Base-by-base conservation (phyloP, 2,113 vertebrate genomes). In the Butorides virescens region DNA sequence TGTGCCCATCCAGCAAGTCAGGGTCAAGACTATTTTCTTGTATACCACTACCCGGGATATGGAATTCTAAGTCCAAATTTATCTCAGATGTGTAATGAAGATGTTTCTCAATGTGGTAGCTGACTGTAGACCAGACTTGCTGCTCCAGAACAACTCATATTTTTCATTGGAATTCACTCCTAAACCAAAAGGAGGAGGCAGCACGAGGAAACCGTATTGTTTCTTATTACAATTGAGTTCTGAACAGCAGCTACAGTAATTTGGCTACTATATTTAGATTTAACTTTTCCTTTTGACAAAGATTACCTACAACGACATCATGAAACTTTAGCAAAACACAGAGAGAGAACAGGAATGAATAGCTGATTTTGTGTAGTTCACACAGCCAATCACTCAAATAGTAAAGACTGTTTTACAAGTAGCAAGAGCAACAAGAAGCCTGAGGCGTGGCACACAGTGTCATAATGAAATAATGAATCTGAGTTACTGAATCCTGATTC, bases 41-140 rank as follows among this genome's bases (percentile, higher is more conserved):
- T 75, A 62, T 68, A 72, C 70, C 29, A 11, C 50, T 83, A n/a
- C 7, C 44, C 46, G 62, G 59, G 13, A 58, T 80, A 44, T 5
- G 10, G 58, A 94, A 86, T 65, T 86, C 34, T 47, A 86, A 85
- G 37, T 86, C n/a, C 65, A 80, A 81, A 80, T 92, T 92, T 61
- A 37, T 59, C 21, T 91, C 65, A 56, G 59, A 73, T 47, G 79
- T 81, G 34, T 89, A 93, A 90, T 72, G 68, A 74, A 68, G 32
- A 50, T 90, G 49, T 39, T 90, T 97, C 95, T 90, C 65, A 92
- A 32, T 11, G 44, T 91, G 83, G 36, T 53, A 93, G 59, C 59
- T 93, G 50, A 94, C 44, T 85, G 3, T 75, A 75, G 39, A 66
- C 26, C 37, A 56, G 77, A 74, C 46, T 63, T 21, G 23, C 50